Conservation (phyloP, 2,113 vertebrate genomes). For the Glaucidium brasilianum region DNA sequence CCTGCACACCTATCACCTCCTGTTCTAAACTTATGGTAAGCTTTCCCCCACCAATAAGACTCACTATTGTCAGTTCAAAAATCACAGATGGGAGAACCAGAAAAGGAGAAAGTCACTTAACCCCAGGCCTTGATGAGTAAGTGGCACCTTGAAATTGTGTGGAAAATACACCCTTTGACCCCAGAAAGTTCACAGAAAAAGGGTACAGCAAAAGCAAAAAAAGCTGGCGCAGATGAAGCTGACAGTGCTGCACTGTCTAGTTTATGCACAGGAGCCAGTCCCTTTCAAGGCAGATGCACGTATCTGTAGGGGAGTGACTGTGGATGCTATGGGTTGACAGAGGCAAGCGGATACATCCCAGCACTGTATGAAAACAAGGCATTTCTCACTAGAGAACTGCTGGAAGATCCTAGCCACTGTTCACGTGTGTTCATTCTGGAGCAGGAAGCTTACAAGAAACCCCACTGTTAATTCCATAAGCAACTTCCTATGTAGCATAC, state of each 20-base stretch:
- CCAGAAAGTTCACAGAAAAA: fast-evolving
- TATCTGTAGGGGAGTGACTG: not conserved
- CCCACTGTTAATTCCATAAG: slow-evolving; percentile 1
- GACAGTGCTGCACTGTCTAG: not conserved
- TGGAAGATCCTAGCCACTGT: not conserved
- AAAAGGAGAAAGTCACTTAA: not conserved
- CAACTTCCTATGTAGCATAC: not conserved
- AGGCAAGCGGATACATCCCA: not conserved
- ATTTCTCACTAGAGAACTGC: not conserved
- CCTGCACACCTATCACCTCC: not conserved
- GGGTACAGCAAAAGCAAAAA: not conserved
- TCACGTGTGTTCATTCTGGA: not conserved
- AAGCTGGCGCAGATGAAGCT: not conserved
- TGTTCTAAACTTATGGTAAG: not conserved
- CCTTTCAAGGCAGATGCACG: not conserved
- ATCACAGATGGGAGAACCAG: not conserved
- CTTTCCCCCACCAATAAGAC: not conserved
- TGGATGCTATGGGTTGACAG: not conserved
- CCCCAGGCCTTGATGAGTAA: not conserved
- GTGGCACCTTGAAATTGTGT: not conserved
- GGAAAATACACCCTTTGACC: not conserved
- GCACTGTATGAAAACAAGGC: not conserved
- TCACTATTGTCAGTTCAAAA: not conserved
- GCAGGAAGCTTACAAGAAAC: not conserved
- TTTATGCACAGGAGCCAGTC: not conserved